Evolutionary conservation across 1,140 invertebrate genomes (phyloP), one percentile per base, ranked within the genome.

Genomic region (Temnothorax curvispinosus): DNA sequence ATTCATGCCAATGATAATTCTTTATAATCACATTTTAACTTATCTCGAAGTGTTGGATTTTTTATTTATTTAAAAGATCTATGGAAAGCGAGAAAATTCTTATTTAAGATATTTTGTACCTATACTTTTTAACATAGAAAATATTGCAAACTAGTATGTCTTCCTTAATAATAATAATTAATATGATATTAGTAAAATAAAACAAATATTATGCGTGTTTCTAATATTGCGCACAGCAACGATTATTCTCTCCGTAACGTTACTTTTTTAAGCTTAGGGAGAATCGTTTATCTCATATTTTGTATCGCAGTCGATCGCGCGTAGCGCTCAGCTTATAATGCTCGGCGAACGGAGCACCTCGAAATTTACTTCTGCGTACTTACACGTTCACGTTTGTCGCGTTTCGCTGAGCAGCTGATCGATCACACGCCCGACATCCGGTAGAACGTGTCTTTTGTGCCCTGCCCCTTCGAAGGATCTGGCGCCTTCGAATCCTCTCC

Each of bases 1-100:
- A 75, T 88, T 89, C 62, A 85, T 74, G 71, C 77, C 58, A 71
- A 85, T 87, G 62, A 88, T 88, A 64, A 21, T 32, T 84, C 27
- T 60, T 47, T 8, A 38, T 47, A 38, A 60, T 84, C 11, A 44
- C 15, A 38, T 41, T 47, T 75, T 58, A 60, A 60, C 11, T 47
- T 32, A 15, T 5, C 58, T 74, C n/a, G 6, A 35, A 44, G 15
- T 41, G 41, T 74, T 0, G 4, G 27, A 58, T 41, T 60, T 56
- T 58, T 82, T 18, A 58, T 41, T 60, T 56, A 47, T 82, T n/a
- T 44, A 44, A 71, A 21, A 56, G 5, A 18, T 27, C 11, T 38
- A 38, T 27, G 27, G 15, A n/a, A 21, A 74, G 15, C n/a, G 32
- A 47, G 52, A 47, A 32, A 21, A 47, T n/a, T 7, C 2, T 44